Percentiles rank a stretch among this genome's conserved stretches.
Conservation (phyloP, 2,797 vertebrate species). For the Podarcis lilfordi region DNA sequence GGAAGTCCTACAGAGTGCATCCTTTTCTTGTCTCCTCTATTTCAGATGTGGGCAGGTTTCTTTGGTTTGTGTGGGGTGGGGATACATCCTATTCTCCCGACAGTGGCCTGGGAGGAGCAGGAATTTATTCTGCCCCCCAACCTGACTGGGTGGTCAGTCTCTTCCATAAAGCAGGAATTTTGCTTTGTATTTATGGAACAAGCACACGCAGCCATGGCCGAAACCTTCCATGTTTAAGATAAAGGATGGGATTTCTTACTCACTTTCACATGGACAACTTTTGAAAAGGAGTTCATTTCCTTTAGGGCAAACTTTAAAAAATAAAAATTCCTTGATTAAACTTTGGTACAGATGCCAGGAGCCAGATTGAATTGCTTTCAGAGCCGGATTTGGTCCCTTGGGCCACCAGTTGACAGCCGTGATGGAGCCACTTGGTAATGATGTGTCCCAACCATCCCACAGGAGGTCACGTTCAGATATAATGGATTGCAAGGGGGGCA, state of each 20-base stretch:
- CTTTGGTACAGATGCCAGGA: neutral
- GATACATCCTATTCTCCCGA: neutral
- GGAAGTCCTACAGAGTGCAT: too few species aligned
- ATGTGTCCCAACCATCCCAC: neutral
- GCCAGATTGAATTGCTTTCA: neutral
- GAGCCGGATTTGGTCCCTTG: neutral
- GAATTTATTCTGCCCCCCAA: neutral
- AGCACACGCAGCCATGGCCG: neutral
- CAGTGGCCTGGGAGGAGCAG: neutral
- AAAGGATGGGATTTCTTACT: neutral
- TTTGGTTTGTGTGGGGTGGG: neutral
- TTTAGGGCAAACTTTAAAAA: neutral
- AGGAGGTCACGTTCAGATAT: neutral
- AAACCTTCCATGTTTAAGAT: slow-evolving; percentile 3
- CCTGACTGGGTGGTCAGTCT: neutral
- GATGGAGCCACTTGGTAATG: neutral
- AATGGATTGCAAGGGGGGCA: neutral
- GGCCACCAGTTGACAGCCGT: neutral
- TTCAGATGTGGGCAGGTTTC: neutral
- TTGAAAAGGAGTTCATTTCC: neutral
- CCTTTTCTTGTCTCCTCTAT: neutral
- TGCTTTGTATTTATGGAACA: neutral
- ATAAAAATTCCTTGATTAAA: neutral
- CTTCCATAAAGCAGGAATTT: slow-evolving; percentile 8
- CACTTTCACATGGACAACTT: neutral